Base-by-base conservation (phyloP, 2,797 vertebrate genomes). In the Kryptopterus vitreolus region DNA sequence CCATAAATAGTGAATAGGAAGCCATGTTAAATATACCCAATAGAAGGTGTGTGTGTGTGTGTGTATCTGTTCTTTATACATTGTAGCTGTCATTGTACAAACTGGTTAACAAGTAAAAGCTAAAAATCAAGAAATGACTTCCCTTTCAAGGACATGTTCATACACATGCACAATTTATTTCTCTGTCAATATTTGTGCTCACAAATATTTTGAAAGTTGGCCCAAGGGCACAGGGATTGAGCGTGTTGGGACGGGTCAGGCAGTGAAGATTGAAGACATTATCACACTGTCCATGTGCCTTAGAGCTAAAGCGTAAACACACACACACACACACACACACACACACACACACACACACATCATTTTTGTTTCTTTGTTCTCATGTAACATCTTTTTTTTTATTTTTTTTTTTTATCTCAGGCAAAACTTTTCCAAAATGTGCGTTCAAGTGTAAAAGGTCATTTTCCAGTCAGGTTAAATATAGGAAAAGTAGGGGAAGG, bases 101-200 rank as follows among this genome's bases (percentile, higher is more conserved):
- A 20, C 55, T 13, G 9, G 35, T 20, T 74, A 74, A 43, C 16
- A 20, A 12, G 35, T 43, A 24, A 59, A 59, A 18, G 16, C 55
- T 52, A 68, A 70, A 35, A 68, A 62, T 62, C 48, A 26, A 63
- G 57, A 62, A 46, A 58, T 46, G 26, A 35, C 72, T 81, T 61
- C 65, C 50, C 80, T 79, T 78, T 77, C 29, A 76, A 66, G 59
- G 76, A 26, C 46, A 9, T 62, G 69, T 76, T 69, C 71, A 76
- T 57, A 76, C 77, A 77, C 52, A 76, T 61, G 1, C 48, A 70
- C 79, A 93, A 92, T 93, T 92, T 93, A 93, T 93, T 93, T 93
- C 90, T 93, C 93, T 93, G 93, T 94, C 93, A 94, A 93, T 93
- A 94, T 92, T 90, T 90, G 89, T 89, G 87, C 90, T 94, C 90